These are phyloP conservation scores for Monochamus saltuarius DNA, from an alignment of 1,140 invertebrate genomes.

Conservation along the genomic window DNA sequence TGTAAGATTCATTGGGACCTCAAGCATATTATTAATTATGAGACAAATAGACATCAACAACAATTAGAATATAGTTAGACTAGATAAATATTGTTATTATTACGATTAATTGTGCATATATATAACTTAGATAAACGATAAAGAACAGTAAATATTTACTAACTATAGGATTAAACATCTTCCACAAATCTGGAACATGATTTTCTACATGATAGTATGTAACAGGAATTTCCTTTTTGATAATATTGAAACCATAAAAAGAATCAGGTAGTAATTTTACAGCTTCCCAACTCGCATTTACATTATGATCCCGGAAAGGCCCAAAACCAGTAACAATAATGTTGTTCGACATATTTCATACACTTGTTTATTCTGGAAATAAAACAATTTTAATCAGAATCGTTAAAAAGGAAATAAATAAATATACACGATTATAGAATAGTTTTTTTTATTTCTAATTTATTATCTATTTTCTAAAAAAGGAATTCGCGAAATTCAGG, in stretches of 20 bases:
- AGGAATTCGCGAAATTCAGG: too few species aligned
- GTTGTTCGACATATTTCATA: conserved; percentile 7
- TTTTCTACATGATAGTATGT: conserved; percentile 63
- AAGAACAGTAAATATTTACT: conserved; percentile 37
- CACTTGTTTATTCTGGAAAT: background rate
- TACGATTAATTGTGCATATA: conserved; percentile 13
- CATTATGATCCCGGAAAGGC: conserved; percentile 64
- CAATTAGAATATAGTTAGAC: too few species aligned
- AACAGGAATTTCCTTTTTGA: conserved; percentile 66
- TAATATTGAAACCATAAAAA: conserved; percentile 57
- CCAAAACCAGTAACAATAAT: conserved; percentile 73
- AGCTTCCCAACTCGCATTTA: conserved; percentile 79
- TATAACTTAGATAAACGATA: too few species aligned
- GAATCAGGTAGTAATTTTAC: conserved; percentile 62
- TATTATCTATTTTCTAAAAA: too few species aligned
- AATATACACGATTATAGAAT: too few species aligned
- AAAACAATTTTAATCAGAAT: too few species aligned
- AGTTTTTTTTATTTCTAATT: too few species aligned
- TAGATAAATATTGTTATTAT: too few species aligned
- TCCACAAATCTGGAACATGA: conserved; percentile 65
- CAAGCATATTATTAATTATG: too few species aligned
- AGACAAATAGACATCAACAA: too few species aligned
- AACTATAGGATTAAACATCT: conserved; percentile 65
- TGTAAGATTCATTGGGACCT: too few species aligned
- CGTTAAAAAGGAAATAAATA: too few species aligned